These are phyloP conservation scores for Sminthurinus aureus DNA, from an alignment of 2,888 invertebrate genomes.

Conservation along the genomic window DNA sequence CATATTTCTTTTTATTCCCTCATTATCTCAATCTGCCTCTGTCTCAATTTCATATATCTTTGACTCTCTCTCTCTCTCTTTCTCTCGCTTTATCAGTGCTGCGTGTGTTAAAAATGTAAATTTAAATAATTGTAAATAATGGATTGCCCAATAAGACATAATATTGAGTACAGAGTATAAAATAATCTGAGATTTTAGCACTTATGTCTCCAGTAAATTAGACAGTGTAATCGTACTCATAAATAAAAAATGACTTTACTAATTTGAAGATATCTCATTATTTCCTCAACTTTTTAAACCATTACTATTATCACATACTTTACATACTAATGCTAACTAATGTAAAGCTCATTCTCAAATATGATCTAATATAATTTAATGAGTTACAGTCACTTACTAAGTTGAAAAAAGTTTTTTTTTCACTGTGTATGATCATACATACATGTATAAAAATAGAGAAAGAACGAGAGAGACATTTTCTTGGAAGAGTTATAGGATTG, in stretches of 20 bases:
- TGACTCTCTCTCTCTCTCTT: neutral
- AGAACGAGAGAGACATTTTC: no score
- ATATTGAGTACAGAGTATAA: neutral
- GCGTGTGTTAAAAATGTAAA: neutral
- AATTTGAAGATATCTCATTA: neutral
- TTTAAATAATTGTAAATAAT: neutral
- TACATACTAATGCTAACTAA: neutral
- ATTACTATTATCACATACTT: slow-evolving; percentile 1
- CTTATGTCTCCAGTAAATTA: slow-evolving; percentile 29
- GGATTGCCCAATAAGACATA: slow-evolving; percentile 8
- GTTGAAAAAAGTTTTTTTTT: no score
- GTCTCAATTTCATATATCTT: neutral
- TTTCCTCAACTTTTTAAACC: neutral
- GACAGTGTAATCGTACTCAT: neutral
- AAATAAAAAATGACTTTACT: slow-evolving; percentile 9
- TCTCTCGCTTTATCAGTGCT: neutral
- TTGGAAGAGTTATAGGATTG: no score
- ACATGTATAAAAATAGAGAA: no score
- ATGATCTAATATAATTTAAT: no score
- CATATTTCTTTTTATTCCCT: neutral
- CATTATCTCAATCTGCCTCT: neutral
- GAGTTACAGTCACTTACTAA: no score
- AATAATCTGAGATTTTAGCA: slow-evolving; percentile 29
- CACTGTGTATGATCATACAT: no score
- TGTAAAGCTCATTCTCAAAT: no score